A percentile compares a stretch with the other conserved stretches of the same genome.
phyloP scores from a whole-genome alignment of 2,888 invertebrate genomes.

The Incurvaria masculella region DNA sequence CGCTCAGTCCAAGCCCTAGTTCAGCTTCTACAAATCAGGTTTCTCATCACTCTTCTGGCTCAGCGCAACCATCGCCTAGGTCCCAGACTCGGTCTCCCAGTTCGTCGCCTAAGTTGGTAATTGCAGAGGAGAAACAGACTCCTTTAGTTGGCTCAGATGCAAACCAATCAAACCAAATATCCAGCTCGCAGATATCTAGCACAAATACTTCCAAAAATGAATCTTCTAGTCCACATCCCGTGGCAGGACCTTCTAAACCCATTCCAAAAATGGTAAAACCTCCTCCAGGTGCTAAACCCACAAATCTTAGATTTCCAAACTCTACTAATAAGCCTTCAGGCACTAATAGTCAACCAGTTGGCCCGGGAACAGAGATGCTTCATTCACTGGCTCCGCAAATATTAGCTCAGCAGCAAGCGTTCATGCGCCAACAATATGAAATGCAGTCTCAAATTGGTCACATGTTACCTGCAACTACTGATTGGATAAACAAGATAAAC shows the following conservation, averaged over 20 bases:
- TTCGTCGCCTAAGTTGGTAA: slow-evolving; percentile 50
- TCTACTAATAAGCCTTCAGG: slow-evolving; percentile 2
- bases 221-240: slow-evolving; percentile 23
- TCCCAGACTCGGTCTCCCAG: slow-evolving; percentile 50
- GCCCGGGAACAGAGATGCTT: not conserved
- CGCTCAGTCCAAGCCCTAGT: not conserved
- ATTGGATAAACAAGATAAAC: not conserved
- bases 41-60: slow-evolving; percentile 27
- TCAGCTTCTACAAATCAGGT: not conserved
- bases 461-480: not conserved
- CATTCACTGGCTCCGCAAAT: slow-evolving; percentile 4
- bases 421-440: slow-evolving; percentile 41
- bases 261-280: slow-evolving; percentile 33
- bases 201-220: slow-evolving; percentile 31
- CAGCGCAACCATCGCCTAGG: slow-evolving; percentile 39
- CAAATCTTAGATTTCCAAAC: slow-evolving; percentile 32
- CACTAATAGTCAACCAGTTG: not conserved
- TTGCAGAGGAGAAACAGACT: slow-evolving; percentile 49
- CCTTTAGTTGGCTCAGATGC: slow-evolving; percentile 27
- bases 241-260: slow-evolving; percentile 37
- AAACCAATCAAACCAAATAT: slow-evolving; percentile 43
- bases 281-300: slow-evolving; percentile 27
- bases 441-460: slow-evolving; percentile 20
- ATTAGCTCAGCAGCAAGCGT: slow-evolving; percentile 7
- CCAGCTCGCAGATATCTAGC: slow-evolving; percentile 38